Percentiles rank a stretch among this genome's conserved stretches.
Evolutionary conservation across 2,888 invertebrate species (phyloP).

Genomic region (Dugesia japonica): DNA sequence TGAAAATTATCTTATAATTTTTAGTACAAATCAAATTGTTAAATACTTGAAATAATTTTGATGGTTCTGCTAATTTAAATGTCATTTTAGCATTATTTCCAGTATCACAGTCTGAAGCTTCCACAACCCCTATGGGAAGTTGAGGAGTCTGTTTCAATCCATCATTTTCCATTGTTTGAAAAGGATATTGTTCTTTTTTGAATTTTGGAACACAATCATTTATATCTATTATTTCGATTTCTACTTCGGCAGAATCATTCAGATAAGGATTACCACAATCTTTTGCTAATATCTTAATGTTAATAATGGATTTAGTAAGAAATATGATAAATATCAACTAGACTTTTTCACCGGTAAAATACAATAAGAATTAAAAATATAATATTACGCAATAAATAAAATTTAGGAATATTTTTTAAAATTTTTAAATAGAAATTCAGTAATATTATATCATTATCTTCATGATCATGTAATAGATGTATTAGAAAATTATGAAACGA

Average conservation of each 20-base stretch:
- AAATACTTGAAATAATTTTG: not conserved
- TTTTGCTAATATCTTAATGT: conserved; percentile 22
- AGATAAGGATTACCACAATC: conserved; percentile 25
- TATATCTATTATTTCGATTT: conserved; percentile 27
- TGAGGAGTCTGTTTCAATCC: not conserved
- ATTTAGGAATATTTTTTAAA: no score
- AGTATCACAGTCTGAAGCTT: not conserved
- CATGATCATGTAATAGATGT: no score
- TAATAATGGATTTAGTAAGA: not conserved
- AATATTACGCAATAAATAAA: no score
- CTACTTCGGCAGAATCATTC: conserved; percentile 6
- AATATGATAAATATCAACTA: no score
- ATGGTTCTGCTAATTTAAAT: not conserved
- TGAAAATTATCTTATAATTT: no score
- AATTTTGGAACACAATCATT: conserved; percentile 29
- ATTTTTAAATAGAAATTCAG: no score
- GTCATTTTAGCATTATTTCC: not conserved
- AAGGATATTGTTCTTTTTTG: not conserved
- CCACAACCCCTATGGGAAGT: not conserved
- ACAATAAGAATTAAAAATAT: no score
- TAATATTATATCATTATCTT: no score
- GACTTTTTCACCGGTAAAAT: no score
- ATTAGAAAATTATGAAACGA: no score
- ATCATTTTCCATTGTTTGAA: not conserved
- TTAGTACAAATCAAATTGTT: no score